phyloP scores from a whole-genome alignment of 2,888 invertebrate genomes.

The Yponomeuta malinellus region DNA sequence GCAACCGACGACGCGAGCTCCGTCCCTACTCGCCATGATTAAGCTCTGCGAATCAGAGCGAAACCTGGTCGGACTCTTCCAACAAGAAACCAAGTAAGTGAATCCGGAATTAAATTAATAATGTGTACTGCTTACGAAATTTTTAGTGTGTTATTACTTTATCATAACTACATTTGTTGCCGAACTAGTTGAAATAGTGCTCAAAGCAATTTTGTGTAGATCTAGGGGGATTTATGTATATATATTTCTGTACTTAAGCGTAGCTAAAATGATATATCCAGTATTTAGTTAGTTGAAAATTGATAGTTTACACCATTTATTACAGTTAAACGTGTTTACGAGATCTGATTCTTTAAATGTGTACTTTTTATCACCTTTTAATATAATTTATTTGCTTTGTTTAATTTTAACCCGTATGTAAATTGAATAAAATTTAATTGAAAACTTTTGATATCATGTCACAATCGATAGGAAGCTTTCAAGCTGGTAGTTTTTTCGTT shows the following conservation, averaged over 20 bases:
- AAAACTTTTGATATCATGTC: conserved; percentile 32
- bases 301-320: not conserved
- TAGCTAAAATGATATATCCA: not conserved
- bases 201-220: conserved; percentile 27
- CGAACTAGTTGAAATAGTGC: conserved; percentile 23
- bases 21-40: too few species aligned
- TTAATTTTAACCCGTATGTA: conserved; percentile 19
- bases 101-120: too few species aligned
- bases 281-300: conserved; percentile 1
- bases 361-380: not conserved
- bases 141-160: not conserved
- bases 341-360: conserved; percentile 15
- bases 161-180: conserved; percentile 15
- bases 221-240: conserved; percentile 26
- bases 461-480: conserved; percentile 73
- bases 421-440: conserved; percentile 49
- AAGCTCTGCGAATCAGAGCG: too few species aligned
- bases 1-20: too few species aligned
- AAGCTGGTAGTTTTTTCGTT: conserved; percentile 27
- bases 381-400: conserved; percentile 26
- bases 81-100: too few species aligned
- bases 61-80: too few species aligned
- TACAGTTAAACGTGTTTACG: not conserved
- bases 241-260: conserved; percentile 1
- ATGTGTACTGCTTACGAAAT: too few species aligned